A percentile compares a stretch with the other conserved stretches of the same genome.
Evolutionary conservation across 2,888 invertebrate species (phyloP).

Genomic region (Thecophora atra): DNA sequence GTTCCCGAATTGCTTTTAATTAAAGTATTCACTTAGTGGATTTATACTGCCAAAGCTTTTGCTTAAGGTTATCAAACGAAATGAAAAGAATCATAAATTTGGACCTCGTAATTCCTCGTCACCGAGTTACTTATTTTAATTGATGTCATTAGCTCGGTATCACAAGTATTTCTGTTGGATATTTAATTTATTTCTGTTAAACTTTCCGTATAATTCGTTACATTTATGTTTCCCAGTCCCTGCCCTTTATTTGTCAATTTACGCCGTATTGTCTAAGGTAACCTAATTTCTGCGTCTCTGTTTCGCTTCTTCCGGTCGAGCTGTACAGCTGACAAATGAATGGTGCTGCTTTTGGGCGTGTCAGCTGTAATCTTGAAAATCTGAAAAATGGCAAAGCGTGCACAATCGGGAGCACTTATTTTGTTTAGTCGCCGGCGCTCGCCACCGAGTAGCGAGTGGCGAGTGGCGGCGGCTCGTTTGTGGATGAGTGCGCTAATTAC

Average conservation of each 20-base stretch:
- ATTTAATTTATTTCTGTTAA: too few relatives aligned
- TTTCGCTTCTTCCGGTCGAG: neutral
- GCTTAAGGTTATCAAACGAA: too few relatives aligned
- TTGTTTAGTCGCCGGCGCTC: neutral
- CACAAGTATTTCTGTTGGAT: too few relatives aligned
- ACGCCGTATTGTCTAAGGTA: neutral
- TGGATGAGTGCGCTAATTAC: slow-evolving; percentile 46
- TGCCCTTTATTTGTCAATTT: neutral
- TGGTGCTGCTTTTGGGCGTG: neutral
- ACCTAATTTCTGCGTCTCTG: neutral
- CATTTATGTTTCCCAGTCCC: neutral
- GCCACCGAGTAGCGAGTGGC: neutral
- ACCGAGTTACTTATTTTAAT: too few relatives aligned
- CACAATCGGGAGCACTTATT: neutral
- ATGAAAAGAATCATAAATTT: too few relatives aligned
- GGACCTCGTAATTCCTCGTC: too few relatives aligned
- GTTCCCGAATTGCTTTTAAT: too few relatives aligned
- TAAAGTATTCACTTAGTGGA: too few relatives aligned
- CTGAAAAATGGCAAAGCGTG: neutral
- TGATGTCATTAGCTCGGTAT: too few relatives aligned
- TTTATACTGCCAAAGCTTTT: too few relatives aligned
- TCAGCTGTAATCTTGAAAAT: neutral
- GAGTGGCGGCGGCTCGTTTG: neutral
- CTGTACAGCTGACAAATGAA: neutral
- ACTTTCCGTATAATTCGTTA: too few relatives aligned